Base-by-base conservation (phyloP, 2,797 vertebrate species). In the Mareca strepera region DNA sequence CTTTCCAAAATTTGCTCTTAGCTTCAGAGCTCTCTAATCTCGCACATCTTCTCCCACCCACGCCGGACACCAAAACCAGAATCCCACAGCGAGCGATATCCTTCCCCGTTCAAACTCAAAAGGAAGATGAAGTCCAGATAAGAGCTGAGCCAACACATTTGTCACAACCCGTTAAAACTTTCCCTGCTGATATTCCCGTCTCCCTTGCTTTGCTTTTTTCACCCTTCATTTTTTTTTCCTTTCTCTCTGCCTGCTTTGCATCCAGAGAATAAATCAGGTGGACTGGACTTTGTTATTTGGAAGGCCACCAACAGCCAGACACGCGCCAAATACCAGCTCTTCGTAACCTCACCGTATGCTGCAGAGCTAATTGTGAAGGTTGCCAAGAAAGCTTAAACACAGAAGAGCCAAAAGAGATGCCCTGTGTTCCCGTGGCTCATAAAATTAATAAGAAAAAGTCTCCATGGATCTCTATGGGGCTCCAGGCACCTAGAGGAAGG, bases 91-190 rank as follows among this genome's bases (percentile, higher is more conserved):
- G 85, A 94, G 68, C 64, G 16, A 11, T 74, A 88, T 72, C 58
- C 59, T 50, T 75, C 64, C 62, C 62, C 55, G 84, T 79, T 88
- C 77, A 66, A 81, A 86, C 66, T 76, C 73, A 37, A 50, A 67
- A 82, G 60, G 35, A 60, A 67, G 21, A 72, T 62, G 52, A 69
- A 62, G 55, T 53, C 63, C 74, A 31, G 41, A 41, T 28, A 72
- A 60, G 85, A 91, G 79, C 86, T 90, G 62, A 81, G 79, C 80
- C 66, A 67, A 55, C 70, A 62, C 58, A 43, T 94, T 91, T 76
- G 37, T 82, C 43, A 28, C 29, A 39, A 22, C 59, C 14, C 35
- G 15, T 89, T 63, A 12, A 12, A 88, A 11, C 58, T 70, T 83
- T 74, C 77, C 6, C 0, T 35, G n/a, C 53, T 79, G 63, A 22